Evolutionary conservation across 64 coral and sea anemone species (phyloP), one percentile per base, ranked within the genome.

Genomic region (Hydrozoanthus tunicans): DNA sequence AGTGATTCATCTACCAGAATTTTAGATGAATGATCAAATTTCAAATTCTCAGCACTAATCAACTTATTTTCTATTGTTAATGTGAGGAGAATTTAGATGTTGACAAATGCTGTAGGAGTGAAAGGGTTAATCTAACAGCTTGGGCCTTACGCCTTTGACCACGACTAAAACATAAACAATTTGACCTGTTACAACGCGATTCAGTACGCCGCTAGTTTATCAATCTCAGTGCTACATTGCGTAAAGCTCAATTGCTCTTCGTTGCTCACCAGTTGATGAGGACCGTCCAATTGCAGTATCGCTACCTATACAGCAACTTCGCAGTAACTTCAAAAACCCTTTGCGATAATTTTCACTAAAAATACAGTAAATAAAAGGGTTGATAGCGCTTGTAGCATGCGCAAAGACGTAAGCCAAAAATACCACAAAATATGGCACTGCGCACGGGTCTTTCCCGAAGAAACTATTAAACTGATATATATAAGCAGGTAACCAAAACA

Each of bases 271-370:
- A 25, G 83, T 86, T 10, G 83, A 73, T 1, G 51, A 86, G 6
- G 83, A 24, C 68, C 52, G 70, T 27, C 70, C 25, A 20, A 73
- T 43, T 11, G 7, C 65, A 11, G 8, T 8, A 13, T 14, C 5
- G 9, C 20, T 6, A 12, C 9, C 20, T 3, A 25, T 24, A 54
- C 66, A 86, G 58, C 66, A 83, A 54, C 62, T 73, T 53, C 17
- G 67, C 15, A 86, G 53, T 72, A 86, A 24, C 68, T 72, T 55
- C 15, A n/a, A 72, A 32, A 73, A 69, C 0, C 83, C 83, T 12
- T 70, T 86, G 53, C 83, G 66, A 32, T 86, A 86, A 20, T 86
- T 86, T 54, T 86, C 83, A 73, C 67, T 86, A 17, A 86, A 86
- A 14, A 86, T 86, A 58, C 83, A 86, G 55, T 86, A 86, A 56